phyloP scores from a whole-genome alignment of 2,888 invertebrate species.

The Ornithoptera alexandrae region DNA sequence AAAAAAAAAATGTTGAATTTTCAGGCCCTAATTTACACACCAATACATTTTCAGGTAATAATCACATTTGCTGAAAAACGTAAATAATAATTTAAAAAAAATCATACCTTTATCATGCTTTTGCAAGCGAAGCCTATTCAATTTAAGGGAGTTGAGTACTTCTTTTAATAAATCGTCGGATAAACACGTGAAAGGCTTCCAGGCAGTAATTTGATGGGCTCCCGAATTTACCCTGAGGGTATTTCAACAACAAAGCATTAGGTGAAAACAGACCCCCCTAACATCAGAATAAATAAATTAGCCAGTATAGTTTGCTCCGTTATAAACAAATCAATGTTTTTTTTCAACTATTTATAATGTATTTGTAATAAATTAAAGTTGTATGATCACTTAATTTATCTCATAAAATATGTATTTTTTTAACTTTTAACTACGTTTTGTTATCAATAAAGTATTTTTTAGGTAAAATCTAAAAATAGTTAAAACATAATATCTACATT shows the following conservation, averaged over 20 bases:
- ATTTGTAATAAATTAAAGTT: not conserved
- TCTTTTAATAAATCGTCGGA: slow-evolving; percentile 49
- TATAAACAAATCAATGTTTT: not conserved
- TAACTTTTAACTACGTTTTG: too few relatives aligned
- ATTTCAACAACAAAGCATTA: slow-evolving; percentile 51
- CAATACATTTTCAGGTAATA: too few relatives aligned
- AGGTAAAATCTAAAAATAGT: not conserved
- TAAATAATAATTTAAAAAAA: not conserved
- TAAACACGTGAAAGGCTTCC: slow-evolving; percentile 47
- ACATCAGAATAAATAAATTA: slow-evolving; percentile 36
- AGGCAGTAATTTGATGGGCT: slow-evolving; percentile 56
- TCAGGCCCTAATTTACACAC: too few relatives aligned
- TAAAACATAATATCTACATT: too few relatives aligned
- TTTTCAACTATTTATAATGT: not conserved
- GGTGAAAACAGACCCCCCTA: slow-evolving; percentile 46
- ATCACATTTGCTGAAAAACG: not conserved
- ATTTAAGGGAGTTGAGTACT: slow-evolving; percentile 33
- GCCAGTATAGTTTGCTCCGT: not conserved
- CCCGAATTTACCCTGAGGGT: slow-evolving; percentile 53
- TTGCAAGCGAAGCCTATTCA: not conserved
- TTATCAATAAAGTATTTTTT: not conserved
- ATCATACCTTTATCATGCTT: not conserved
- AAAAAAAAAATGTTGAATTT: too few relatives aligned
- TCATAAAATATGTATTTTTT: too few relatives aligned
- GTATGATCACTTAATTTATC: not conserved